Evolutionary conservation across 2,888 invertebrate species (phyloP).

Genomic region (Coronaproctus castanopsis): DNA sequence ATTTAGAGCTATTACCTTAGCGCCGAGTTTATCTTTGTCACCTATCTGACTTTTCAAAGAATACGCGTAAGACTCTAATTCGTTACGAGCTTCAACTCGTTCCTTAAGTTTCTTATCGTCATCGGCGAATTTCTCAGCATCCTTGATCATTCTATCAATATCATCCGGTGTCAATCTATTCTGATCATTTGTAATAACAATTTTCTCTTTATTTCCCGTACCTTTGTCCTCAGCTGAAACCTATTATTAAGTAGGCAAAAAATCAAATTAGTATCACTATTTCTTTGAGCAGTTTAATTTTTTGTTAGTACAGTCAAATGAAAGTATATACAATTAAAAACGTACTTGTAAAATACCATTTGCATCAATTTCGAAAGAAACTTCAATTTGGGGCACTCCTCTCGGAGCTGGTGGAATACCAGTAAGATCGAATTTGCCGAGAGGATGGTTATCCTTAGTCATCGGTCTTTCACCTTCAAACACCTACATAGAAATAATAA

Average conservation of each 20-base stretch:
- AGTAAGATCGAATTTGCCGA: slow-evolving; percentile 95
- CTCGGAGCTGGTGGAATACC: slow-evolving; percentile 89
- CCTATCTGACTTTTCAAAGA: slow-evolving; percentile 89
- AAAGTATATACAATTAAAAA: background rate
- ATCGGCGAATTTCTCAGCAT: slow-evolving; percentile 96
- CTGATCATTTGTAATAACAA: slow-evolving; percentile 96
- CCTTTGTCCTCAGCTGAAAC: slow-evolving; percentile 98
- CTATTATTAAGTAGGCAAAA: slow-evolving; percentile 20
- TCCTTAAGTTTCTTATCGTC: slow-evolving; percentile 95
- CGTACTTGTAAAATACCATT: slow-evolving; percentile 68
- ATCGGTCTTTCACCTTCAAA: slow-evolving; percentile 98
- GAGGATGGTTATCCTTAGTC: slow-evolving; percentile 97
- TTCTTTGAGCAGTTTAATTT: no score
- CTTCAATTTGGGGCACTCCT: slow-evolving; percentile 85
- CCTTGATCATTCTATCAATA: slow-evolving; percentile 97
- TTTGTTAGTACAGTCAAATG: no score
- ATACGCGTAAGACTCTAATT: slow-evolving; percentile 91
- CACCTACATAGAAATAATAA: slow-evolving; percentile 34
- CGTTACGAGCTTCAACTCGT: slow-evolving; percentile 86
- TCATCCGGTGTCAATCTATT: slow-evolving; percentile 93
- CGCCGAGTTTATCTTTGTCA: slow-evolving; percentile 92
- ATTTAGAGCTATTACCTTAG: slow-evolving; percentile 37
- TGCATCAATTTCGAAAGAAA: slow-evolving; percentile 84
- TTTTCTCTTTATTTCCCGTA: slow-evolving; percentile 95
- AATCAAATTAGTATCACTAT: no score